Evolutionary conservation across 35 echinoderm and acorn worm species (phyloP).

Genomic region (Holothuria glaberrima): DNA sequence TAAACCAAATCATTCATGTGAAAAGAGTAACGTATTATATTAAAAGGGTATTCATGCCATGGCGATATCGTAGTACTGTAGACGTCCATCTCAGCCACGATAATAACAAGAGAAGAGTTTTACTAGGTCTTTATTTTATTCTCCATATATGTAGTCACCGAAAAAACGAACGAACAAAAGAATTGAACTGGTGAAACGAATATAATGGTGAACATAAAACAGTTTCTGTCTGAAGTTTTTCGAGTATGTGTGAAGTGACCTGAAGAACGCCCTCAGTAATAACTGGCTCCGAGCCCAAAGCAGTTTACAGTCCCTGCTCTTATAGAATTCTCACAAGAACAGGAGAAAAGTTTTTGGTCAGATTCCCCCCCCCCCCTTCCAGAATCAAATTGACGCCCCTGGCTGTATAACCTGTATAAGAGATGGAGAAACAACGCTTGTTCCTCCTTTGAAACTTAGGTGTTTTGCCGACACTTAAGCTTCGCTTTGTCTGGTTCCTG

Average conservation of each 20-base stretch:
- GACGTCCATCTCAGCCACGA: constrained; percentile 18
- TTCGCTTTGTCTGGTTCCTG: too few relatives aligned
- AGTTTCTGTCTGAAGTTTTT: background rate
- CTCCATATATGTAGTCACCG: background rate
- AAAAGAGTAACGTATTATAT: background rate
- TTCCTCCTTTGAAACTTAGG: too few relatives aligned
- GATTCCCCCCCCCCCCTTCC: too few relatives aligned
- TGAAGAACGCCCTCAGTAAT: background rate
- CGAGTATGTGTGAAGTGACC: background rate
- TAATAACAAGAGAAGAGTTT: constrained; percentile 1
- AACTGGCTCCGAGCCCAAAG: constrained; percentile 25
- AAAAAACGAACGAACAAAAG: background rate
- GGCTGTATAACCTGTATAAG: too few relatives aligned
- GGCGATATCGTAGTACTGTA: background rate
- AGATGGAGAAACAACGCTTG: too few relatives aligned
- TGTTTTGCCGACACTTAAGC: too few relatives aligned
- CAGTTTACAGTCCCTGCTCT: too few relatives aligned
- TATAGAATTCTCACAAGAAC: too few relatives aligned
- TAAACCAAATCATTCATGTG: too few relatives aligned
- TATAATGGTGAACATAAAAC: background rate
- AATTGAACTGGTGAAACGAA: background rate
- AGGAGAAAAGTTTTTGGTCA: too few relatives aligned
- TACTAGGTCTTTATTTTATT: too few relatives aligned
- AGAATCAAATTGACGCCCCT: too few relatives aligned
- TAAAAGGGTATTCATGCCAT: background rate